Evolutionary conservation across 2,888 invertebrate genomes (phyloP).

Genomic region (Lumbricus terrestris): DNA sequence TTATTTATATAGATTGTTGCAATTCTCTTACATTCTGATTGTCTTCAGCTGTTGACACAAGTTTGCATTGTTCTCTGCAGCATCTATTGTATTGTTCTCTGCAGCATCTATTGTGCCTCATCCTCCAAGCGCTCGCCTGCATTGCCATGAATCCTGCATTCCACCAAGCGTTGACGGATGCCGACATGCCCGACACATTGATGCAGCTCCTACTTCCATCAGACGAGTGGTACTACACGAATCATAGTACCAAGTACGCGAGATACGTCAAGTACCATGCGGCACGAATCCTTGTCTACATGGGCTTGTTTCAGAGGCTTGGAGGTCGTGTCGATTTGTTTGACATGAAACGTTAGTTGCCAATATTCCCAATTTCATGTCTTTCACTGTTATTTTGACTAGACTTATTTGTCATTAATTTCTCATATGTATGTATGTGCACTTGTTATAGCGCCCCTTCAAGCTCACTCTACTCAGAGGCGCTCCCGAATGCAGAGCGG

Average conservation of each 20-base stretch:
- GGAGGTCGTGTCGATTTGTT: conserved; percentile 67
- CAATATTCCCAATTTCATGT: background rate
- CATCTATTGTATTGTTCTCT: conserved; percentile 61
- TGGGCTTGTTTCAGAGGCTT: conserved; percentile 67
- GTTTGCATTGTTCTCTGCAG: conserved; percentile 57
- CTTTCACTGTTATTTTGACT: background rate
- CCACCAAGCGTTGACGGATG: conserved; percentile 64
- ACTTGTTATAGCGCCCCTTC: no score
- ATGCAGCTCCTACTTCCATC: conserved; percentile 68
- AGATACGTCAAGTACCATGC: conserved; percentile 69
- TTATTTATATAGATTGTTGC: no score
- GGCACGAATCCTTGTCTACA: conserved; percentile 67
- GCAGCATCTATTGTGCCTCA: conserved; percentile 68
- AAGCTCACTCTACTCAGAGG: no score
- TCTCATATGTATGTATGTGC: no score
- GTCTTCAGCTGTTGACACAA: background rate
- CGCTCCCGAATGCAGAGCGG: no score
- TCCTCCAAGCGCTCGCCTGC: conserved; percentile 67
- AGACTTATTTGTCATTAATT: background rate
- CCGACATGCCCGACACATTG: conserved; percentile 66
- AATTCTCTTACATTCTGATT: no score
- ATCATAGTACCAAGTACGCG: conserved; percentile 68
- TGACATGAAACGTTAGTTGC: conserved; percentile 62
- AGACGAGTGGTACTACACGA: conserved; percentile 71
- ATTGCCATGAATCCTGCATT: conserved; percentile 65